Evolutionary conservation across 2,888 invertebrate genomes (phyloP), one percentile per base, ranked within the genome.

Genomic region (Syrista parreyssii): DNA sequence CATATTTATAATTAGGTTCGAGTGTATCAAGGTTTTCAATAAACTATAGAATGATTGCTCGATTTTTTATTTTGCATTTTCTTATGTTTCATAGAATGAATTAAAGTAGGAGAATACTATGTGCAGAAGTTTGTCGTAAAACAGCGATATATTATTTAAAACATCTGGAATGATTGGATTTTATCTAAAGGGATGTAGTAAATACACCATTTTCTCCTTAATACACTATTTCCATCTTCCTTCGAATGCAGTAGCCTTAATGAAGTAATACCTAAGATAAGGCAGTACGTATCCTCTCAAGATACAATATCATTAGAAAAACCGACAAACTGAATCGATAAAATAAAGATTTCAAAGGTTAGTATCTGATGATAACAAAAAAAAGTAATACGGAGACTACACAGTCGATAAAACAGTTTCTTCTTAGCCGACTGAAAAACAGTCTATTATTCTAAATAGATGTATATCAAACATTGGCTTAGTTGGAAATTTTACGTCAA

Each of bases 1-100:
- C 79, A 85, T 86, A 86, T 86, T 86, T 84, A 85, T 87, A 83
- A 85, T 82, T 86, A 86, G 85, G 84, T 82, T 86, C 86, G 86
- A 84, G 83, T 89, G 86, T 89, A 89, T 87, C 88, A 85, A 88
- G 87, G 85, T 89, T 86, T 87, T 83, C 82, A 89, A 90, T 90
- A 89, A 90, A 89, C 82, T 84, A 78, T 85, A 76, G 75, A 81
- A 74, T 40, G 74, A 74, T 35, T 30, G 33, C 30, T 30, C 30
- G 71, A 55, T 23, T 55, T 55, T 9, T 55, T 55, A 40, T 40
- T 40, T 40, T 40, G 2, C 23, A 55, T 55, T 23, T 23, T 23
- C 30, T 3, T 15, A 71, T 71, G 71, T 71, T 71, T 11, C 12
- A 33, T n/a, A n/a, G 32, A 9, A 31, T 33, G 12, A 23, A 35